Evolutionary conservation across 2,797 vertebrate species (phyloP), one percentile per base, ranked within the genome.

Genomic region (Amblyopsis hoosieri): DNA sequence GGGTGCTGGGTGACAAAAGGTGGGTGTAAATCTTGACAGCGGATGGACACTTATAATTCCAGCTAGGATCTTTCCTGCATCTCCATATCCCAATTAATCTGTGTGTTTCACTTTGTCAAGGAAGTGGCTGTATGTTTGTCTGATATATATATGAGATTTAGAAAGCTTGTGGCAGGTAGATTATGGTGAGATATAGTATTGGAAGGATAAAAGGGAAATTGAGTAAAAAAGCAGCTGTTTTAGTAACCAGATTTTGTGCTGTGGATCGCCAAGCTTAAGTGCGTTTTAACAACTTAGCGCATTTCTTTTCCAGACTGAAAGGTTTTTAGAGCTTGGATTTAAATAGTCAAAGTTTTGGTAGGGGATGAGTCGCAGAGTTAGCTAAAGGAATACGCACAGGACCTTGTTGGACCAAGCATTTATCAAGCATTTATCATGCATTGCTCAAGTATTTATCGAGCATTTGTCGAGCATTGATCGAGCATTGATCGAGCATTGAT

Each of bases 161-260:
- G 51, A 78, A 29, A 60, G 45, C 48, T 56, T 45, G 15, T 66
- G 55, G 52, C 66, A 58, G 74, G 42, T 52, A 13, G 50, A 53
- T 77, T 54, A 57, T 79, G 76, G 54, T 2, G 52, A 67, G 62
- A 67, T 51, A 50, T 8, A 52, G 45, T 59, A 57, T 12, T 52
- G 57, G 29, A 69, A 29, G 23, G 48, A 53, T 64, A 42, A 64
- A 47, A 59, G 13, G 45, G 33, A 6, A 31, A 47, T 12, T 31
- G n/a, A 50, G 6, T 72, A 57, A 71, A 80, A 72, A 81, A 69
- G 67, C 79, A 72, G 82, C 74, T 61, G 45, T 82, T 78, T 88
- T 77, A 81, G 72, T 71, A 83, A 80, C 57, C 83, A 86, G 79
- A 79, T 82, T 70, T 73, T 65, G 72, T 67, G 56, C 66, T 12